Conservation (phyloP, 2,888 invertebrate species). For the Masnerella sp. region DNA sequence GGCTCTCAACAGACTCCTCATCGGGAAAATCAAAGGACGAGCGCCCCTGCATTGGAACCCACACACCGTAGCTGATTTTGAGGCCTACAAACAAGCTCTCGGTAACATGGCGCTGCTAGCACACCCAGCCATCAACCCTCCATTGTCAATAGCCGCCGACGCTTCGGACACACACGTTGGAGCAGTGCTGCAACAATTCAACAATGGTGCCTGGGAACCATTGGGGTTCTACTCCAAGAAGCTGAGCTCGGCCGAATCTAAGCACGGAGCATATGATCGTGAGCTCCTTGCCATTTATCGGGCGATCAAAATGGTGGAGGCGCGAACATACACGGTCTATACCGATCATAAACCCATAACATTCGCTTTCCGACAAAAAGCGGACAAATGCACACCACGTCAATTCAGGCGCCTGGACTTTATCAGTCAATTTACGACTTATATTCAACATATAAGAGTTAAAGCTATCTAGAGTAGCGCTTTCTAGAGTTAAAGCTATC, state of each 20-base stretch:
- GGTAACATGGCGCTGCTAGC: not conserved
- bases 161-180: conserved; percentile 2
- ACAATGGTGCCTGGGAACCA: not conserved
- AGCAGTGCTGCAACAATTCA: conserved; percentile 1
- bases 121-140: not conserved
- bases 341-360: conserved; percentile 13
- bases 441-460: conserved; percentile 6
- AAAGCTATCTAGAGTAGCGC: conserved; percentile 3
- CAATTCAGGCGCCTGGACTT: conserved; percentile 14
- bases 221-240: not conserved
- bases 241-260: not conserved
- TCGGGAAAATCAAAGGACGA: not conserved
- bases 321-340: not conserved
- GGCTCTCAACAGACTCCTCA: not conserved
- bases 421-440: conserved; percentile 1
- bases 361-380: conserved; percentile 11
- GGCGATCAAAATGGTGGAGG: conserved; percentile 1
- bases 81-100: not conserved
- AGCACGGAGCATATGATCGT: conserved; percentile 14
- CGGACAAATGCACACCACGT: conserved; percentile 7
- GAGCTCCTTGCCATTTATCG: conserved; percentile 1
- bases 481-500: conserved; percentile 9
- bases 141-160: not conserved
- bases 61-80: not conserved
- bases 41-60: not conserved